Evolutionary conservation across 1,140 invertebrate genomes (phyloP), one percentile per base, ranked within the genome.

Genomic region (Coptotermes formosanus): DNA sequence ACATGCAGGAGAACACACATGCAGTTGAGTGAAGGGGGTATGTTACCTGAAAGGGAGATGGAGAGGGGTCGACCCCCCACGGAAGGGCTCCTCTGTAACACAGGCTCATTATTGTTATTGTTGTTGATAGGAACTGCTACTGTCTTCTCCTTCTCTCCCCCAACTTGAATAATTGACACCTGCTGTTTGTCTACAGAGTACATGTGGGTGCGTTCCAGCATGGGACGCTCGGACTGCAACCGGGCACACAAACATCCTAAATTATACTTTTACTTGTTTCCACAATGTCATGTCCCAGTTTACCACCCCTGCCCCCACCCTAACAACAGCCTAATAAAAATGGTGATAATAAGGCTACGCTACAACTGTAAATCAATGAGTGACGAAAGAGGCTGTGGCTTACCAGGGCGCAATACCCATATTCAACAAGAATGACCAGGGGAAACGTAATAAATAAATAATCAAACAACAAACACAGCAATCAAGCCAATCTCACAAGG

Each of bases 181-280:
- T 95, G 94, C 85, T 95, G 94, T 89, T 94, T 95, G 88, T 95
- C 94, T 86, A 95, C 94, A 11, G 92, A 93, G 90, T 95, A 95
- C 87, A 95, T 91, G 88, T 95, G 94, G 64, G 94, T 92, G 87
- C 94, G 92, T 90, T 95, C 94, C 87, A 95, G 89, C 69, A 93
- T 92, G 30, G 91, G 91, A 32, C 86, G 86, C 55, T 86, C 86
- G 32, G 86, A 83, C 86, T 86, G 86, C 81, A 86, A 86, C 59
- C 43, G 55, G 84, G 64, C 64, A 75, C 45, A 83, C 30, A 43
- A 44, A 83, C 82, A 83, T 32, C 82, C 11, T 19, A 11, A 45
- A 83, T 83, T 83, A 44, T 12, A 19, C 19, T 23, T 38, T 82
- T 82, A 4, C 19, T 82, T 75, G 9, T 16, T 32, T 19, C 30